A percentile compares a stretch with the other conserved stretches of the same genome.
phyloP scores from a whole-genome alignment of 92 coral and sea anemone genomes.

The Phenganax stokvisi region DNA sequence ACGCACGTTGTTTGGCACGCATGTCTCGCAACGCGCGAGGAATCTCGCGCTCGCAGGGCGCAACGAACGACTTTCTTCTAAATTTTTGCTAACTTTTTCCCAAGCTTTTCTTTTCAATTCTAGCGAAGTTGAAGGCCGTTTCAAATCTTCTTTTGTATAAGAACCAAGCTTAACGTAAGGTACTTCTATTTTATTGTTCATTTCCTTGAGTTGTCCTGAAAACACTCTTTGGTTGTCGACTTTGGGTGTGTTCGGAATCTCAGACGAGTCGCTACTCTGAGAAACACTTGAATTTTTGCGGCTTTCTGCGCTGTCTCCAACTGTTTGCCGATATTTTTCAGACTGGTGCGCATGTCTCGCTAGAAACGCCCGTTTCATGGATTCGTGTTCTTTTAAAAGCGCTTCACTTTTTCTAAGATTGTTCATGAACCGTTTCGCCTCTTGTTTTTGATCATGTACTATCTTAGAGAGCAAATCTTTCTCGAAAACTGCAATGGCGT shows the following conservation, averaged over 20 bases:
- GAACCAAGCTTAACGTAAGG: constrained; percentile 78
- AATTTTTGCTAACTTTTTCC: constrained; percentile 60
- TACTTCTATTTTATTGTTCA: constrained; percentile 61
- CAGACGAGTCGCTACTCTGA: not conserved
- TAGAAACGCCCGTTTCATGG: constrained; percentile 1
- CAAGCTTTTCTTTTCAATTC: constrained; percentile 75
- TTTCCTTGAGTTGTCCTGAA: constrained; percentile 53
- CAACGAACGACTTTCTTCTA: constrained; percentile 56
- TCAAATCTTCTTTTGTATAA: constrained; percentile 49
- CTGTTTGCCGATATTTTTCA: not conserved
- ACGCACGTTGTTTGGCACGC: constrained; percentile 62
- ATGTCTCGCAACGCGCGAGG: constrained; percentile 32
- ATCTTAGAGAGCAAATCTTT: constrained; percentile 51
- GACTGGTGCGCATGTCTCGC: not conserved
- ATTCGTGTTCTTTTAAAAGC: constrained; percentile 66
- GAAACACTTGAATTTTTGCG: not conserved
- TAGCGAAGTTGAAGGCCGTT: constrained; percentile 62
- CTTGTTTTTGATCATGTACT: constrained; percentile 53
- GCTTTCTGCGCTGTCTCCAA: not conserved
- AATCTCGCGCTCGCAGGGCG: constrained; percentile 64
- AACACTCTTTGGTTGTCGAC: not conserved
- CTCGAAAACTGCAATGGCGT: constrained; percentile 32
- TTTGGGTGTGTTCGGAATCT: not conserved
- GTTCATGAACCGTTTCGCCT: constrained; percentile 64
- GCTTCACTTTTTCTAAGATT: constrained; percentile 59